Evolutionary conservation across 2,797 vertebrate genomes (phyloP), one percentile per base, ranked within the genome.

Genomic region (Loriculus beryllinus): DNA sequence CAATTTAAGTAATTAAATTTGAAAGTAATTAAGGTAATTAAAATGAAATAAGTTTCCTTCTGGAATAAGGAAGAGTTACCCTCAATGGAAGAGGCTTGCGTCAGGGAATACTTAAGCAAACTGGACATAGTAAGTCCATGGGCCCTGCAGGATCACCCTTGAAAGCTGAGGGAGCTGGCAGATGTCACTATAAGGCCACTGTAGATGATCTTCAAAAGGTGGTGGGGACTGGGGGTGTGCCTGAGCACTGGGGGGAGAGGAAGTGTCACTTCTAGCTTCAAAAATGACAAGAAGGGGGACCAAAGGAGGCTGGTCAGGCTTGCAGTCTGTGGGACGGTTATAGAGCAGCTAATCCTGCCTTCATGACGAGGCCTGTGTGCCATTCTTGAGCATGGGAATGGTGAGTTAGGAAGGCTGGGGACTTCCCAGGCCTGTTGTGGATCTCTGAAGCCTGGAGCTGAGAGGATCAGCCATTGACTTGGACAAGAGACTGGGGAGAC

Each of bases 1-100:
- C 1, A 28, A 3, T 45, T 43, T 56, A 57, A 77, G 56, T 76
- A 82, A 60, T 72, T 86, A 29, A 0, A 29, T 68, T 88, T 86
- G 26, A 69, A 77, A 74, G 78, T 54, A 82, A 87, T 78, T 75
- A 59, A 75, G 52, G 12, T 71, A 51, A 63, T 90, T 82, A 75
- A 63, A 91, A 68, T 54, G 52, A 43, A 37, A 48, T 81, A 70
- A 52, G 37, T 74, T 74, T 86, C 74, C 37, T 69, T 86, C 29
- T 82, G 45, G 57, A 85, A 35, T 52, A 79, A 85, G 52, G n/a
- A 48, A 25, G 31, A 47, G 3, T 25, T 70, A 12, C 5, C 19
- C 42, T 47, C 57, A 8, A 5, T 64, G 57, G 21, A 74, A 37
- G 29, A 57, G 23, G 37, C 26, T 29, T 1, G 2, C 1, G 2